Conservation (phyloP, 2,797 vertebrate species). For the Darevskia nairensis region DNA sequence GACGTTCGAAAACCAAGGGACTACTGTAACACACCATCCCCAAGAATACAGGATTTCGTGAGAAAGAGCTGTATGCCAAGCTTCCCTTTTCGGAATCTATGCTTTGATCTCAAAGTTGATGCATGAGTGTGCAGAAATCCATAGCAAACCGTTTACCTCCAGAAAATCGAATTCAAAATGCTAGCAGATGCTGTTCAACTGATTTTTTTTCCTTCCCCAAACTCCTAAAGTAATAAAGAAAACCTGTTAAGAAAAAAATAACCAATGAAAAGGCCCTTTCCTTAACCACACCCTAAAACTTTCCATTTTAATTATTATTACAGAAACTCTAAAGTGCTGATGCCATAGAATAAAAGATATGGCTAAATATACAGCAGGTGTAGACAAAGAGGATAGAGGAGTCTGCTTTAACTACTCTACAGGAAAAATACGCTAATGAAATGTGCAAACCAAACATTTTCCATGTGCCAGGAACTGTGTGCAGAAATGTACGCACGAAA, state of each 20-base stretch:
- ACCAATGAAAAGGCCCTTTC: slow-evolving; percentile 73
- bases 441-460: slow-evolving; percentile 61
- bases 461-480: slow-evolving; percentile 56
- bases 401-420: slow-evolving; percentile 61
- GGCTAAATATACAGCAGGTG: slow-evolving; percentile 72
- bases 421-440: slow-evolving; percentile 50
- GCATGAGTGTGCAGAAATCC: slow-evolving; percentile 58
- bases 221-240: slow-evolving; percentile 70
- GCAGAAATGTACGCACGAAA: slow-evolving; percentile 62
- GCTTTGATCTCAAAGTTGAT: slow-evolving; percentile 53
- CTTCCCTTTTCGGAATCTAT: slow-evolving; percentile 53
- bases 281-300: slow-evolving; percentile 73
- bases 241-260: slow-evolving; percentile 70
- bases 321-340: slow-evolving; percentile 64
- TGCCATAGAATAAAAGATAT: slow-evolving; percentile 70
- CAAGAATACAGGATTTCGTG: slow-evolving; percentile 9
- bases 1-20: no score
- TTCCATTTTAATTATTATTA: slow-evolving; percentile 70
- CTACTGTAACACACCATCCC: slow-evolving; percentile 1
- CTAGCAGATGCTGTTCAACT: slow-evolving; percentile 62
- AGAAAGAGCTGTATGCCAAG: slow-evolving; percentile 29
- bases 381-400: slow-evolving; percentile 64
- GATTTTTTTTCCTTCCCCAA: slow-evolving; percentile 64
- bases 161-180: slow-evolving; percentile 63
- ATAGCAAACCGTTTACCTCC: slow-evolving; percentile 40